Evolutionary conservation across 2,113 vertebrate species (phyloP).

Genomic region (Eudyptes chrysolophus): DNA sequence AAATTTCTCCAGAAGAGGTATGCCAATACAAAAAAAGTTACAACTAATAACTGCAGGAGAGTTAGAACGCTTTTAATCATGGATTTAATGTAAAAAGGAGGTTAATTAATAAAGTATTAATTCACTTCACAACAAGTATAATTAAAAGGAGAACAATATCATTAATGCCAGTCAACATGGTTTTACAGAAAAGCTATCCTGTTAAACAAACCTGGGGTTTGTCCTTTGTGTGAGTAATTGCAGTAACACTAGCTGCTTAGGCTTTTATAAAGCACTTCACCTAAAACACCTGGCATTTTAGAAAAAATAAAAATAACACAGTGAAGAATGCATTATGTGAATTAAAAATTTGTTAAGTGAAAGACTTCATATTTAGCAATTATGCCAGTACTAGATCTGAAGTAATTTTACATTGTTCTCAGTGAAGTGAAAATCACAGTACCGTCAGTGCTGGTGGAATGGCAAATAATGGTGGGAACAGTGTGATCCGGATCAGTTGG

Average conservation of each 20-base stretch:
- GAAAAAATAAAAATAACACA: not conserved
- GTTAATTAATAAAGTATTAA: not conserved
- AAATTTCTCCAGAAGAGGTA: not conserved
- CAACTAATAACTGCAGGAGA: not conserved
- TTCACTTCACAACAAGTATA: not conserved
- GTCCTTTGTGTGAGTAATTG: not conserved
- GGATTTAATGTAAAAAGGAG: not conserved
- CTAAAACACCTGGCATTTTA: not conserved
- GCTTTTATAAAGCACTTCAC: not conserved
- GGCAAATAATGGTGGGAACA: not conserved
- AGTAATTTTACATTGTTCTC: not conserved
- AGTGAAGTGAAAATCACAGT: not conserved
- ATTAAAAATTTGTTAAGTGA: not conserved
- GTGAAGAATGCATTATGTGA: not conserved
- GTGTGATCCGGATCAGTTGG: fast-evolving
- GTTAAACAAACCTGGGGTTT: not conserved
- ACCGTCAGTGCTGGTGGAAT: not conserved
- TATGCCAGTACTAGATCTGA: not conserved
- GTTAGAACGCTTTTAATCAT: not conserved
- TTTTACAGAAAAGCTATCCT: not conserved
- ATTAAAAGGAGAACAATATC: not conserved
- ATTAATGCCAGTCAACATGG: not conserved
- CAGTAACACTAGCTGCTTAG: not conserved
- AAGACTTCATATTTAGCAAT: not conserved
- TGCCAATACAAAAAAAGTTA: not conserved